A percentile compares a stretch with the other conserved stretches of the same genome.
Conservation (phyloP, 1,140 invertebrate genomes). For the Megalonaias nervosa region DNA sequence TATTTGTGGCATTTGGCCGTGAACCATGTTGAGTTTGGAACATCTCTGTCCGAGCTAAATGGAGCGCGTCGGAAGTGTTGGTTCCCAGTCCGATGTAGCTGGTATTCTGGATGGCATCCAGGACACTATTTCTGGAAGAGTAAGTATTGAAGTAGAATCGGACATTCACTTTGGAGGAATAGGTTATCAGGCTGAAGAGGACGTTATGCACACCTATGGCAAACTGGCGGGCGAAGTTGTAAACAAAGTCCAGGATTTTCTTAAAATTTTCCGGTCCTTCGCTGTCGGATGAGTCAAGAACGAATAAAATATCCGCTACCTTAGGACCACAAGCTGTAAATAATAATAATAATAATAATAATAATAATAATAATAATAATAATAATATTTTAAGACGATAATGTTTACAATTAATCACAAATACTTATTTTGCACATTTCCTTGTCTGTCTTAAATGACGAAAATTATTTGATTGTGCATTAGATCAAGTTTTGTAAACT, state of each 20-base stretch:
- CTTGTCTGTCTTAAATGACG: too few species aligned
- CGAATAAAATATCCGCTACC: conserved; percentile 50
- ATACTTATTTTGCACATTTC: too few species aligned
- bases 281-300: conserved; percentile 45
- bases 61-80: conserved; percentile 12
- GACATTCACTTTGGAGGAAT: conserved; percentile 12
- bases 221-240: conserved; percentile 36
- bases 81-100: conserved; percentile 26
- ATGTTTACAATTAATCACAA: too few species aligned
- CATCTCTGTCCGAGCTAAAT: neutral
- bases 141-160: conserved; percentile 35
- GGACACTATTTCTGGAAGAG: conserved; percentile 10
- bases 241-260: conserved; percentile 37
- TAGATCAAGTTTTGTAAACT: too few species aligned
- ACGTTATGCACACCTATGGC: conserved; percentile 34
- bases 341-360: neutral
- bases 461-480: too few species aligned
- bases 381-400: too few species aligned
- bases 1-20: conserved; percentile 18
- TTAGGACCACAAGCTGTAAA: conserved; percentile 35
- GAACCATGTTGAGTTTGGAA: conserved; percentile 28
- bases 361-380: too few species aligned
- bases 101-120: conserved; percentile 28
- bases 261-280: conserved; percentile 39
- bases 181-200: conserved; percentile 40